Evolutionary conservation across 2,113 vertebrate species (phyloP).

Genomic region (Gnathonemus longibarbis): DNA sequence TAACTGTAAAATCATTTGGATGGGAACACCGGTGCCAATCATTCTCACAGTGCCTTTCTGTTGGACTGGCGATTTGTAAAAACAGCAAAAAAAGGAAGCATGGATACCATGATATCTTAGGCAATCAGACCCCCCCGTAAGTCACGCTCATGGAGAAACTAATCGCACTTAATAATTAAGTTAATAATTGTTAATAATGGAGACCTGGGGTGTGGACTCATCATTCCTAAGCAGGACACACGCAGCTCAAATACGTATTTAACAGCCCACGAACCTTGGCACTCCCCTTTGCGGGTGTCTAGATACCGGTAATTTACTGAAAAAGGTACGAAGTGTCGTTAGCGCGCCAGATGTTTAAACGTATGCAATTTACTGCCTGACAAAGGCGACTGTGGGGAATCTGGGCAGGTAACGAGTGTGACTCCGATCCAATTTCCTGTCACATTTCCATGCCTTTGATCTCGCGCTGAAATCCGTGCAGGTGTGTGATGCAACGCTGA

Average conservation of each 20-base stretch:
- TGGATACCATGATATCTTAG: background rate
- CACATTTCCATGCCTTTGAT: conserved; percentile 44
- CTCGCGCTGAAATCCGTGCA: conserved; percentile 39
- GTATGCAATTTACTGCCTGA: conserved; percentile 65
- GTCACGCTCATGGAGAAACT: background rate
- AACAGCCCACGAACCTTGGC: background rate
- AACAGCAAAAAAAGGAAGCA: conserved; percentile 41
- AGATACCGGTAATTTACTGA: background rate
- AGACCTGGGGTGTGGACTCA: background rate
- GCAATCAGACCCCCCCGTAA: background rate
- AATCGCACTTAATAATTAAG: background rate
- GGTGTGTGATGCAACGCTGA: conserved; percentile 41
- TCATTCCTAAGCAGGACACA: background rate
- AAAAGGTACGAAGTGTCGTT: background rate
- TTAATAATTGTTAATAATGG: background rate
- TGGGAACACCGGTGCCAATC: background rate
- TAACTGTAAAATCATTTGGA: background rate
- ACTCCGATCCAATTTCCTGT: conserved; percentile 56
- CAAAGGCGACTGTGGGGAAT: conserved; percentile 57
- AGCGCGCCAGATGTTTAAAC: conserved; percentile 26
- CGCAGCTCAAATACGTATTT: background rate
- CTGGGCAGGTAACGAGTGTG: conserved; percentile 38
- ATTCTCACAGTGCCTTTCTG: background rate
- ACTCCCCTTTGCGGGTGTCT: background rate
- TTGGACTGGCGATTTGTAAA: conserved; percentile 46